phyloP scores from a whole-genome alignment of 2,113 vertebrate species.

The Sinocyclocheilus anophthalmus region DNA sequence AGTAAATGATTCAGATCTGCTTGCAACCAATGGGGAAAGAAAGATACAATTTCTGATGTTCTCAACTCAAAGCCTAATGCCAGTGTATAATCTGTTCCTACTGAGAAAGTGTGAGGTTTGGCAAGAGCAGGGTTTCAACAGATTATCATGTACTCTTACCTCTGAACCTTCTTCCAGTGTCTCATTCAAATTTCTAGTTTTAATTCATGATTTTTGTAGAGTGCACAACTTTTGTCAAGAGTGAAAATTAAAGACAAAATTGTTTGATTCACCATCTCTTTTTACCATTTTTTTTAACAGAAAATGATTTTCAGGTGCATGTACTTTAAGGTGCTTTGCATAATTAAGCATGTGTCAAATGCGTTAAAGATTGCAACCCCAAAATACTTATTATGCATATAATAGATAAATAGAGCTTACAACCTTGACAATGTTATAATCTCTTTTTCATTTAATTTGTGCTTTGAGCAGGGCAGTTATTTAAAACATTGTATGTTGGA shows the following conservation, averaged over 20 bases:
- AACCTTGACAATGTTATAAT: background rate
- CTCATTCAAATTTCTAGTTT: background rate
- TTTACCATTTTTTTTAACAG: background rate
- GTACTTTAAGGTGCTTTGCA: background rate
- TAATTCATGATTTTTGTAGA: background rate
- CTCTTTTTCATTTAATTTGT: background rate
- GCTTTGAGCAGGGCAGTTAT: background rate
- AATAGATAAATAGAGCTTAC: background rate
- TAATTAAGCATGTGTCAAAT: background rate
- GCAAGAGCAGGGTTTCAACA: background rate
- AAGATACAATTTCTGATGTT: background rate
- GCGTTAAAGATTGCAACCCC: background rate
- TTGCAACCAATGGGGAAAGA: background rate
- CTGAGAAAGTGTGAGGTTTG: too few species aligned
- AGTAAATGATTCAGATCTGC: background rate
- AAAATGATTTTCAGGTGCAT: constrained; percentile 5
- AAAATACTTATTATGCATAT: background rate
- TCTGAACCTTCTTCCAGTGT: background rate
- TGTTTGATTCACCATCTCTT: background rate
- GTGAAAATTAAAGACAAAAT: background rate
- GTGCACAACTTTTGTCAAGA: background rate
- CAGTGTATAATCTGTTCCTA: background rate
- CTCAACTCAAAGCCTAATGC: background rate
- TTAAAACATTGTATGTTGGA: background rate
- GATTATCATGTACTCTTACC: background rate